Evolutionary conservation across 2,888 invertebrate species (phyloP).

Genomic region (Mystacides longicornis): DNA sequence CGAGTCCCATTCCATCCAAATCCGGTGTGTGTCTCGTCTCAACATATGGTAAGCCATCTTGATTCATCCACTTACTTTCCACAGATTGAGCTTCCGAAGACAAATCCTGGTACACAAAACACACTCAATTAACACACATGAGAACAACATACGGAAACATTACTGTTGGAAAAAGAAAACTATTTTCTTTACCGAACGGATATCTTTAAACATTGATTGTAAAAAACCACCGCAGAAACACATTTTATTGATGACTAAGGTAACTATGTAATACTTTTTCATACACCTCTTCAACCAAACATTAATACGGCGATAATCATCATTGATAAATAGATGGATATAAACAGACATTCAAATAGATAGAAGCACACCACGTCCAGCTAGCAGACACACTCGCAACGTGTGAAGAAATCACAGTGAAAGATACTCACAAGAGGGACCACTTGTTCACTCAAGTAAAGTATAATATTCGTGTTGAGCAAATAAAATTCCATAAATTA

Average conservation of each 20-base stretch:
- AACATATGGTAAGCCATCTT: constrained; percentile 49
- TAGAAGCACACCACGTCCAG: background rate
- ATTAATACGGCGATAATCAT: background rate
- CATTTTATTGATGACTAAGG: constrained; percentile 15
- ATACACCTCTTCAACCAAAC: background rate
- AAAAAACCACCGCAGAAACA: constrained; percentile 25
- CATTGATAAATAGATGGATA: background rate
- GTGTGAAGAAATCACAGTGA: constrained; percentile 4
- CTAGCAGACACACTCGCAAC: background rate
- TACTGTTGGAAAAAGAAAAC: background rate
- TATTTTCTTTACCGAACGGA: constrained; percentile 18
- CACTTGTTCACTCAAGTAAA: constrained; percentile 9
- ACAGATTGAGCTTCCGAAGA: constrained; percentile 49
- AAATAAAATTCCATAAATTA: constrained; percentile 24
- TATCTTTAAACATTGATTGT: constrained; percentile 24
- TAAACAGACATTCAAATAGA: background rate
- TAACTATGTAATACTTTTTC: background rate
- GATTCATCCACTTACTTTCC: constrained; percentile 61
- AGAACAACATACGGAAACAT: background rate
- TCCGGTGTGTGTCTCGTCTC: constrained; percentile 66
- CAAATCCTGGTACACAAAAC: constrained; percentile 43
- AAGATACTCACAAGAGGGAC: constrained; percentile 13
- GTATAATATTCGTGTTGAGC: constrained; percentile 15
- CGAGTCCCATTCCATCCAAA: constrained; percentile 74
- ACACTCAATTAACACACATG: constrained; percentile 8